Percentiles rank a stretch among this genome's conserved stretches.
These are phyloP conservation scores for Willowsia nigromaculata DNA, from an alignment of 2,888 invertebrate genomes.

Conservation along the genomic window DNA sequence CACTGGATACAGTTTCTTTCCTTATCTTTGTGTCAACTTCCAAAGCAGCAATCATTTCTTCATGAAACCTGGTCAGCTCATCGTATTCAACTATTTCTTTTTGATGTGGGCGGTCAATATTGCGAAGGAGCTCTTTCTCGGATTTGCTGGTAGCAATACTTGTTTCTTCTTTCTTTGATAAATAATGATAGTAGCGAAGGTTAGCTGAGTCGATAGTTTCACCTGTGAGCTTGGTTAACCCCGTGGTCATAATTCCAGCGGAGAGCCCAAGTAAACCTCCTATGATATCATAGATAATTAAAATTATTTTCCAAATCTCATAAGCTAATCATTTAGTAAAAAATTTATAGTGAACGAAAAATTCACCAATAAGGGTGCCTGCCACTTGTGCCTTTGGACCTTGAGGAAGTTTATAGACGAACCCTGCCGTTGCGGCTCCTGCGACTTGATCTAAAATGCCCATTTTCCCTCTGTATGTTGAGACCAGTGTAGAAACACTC, in stretches of 20 bases:
- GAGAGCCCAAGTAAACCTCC: slow-evolving; percentile 84
- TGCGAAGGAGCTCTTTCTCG: slow-evolving; percentile 79
- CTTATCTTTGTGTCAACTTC: neutral
- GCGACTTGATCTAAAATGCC: slow-evolving; percentile 85
- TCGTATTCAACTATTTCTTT: neutral
- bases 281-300: slow-evolving; percentile 80
- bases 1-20: neutral
- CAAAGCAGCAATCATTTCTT: neutral
- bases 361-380: slow-evolving; percentile 85
- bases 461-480: slow-evolving; percentile 86
- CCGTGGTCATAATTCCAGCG: slow-evolving; percentile 83
- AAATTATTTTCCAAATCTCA: too few relatives aligned
- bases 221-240: slow-evolving; percentile 84
- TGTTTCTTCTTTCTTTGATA: slow-evolving; percentile 83
- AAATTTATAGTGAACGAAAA: neutral
- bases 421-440: slow-evolving; percentile 86
- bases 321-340: neutral
- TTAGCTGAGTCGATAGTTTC: slow-evolving; percentile 84
- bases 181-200: slow-evolving; percentile 80
- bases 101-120: neutral
- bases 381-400: slow-evolving; percentile 86
- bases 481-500: slow-evolving; percentile 84
- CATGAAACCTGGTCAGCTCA: slow-evolving; percentile 21
- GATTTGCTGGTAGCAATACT: slow-evolving; percentile 80
- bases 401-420: slow-evolving; percentile 85